These are phyloP conservation scores for Strix aluco DNA, from an alignment of 2,113 vertebrate species.

Conservation along the genomic window DNA sequence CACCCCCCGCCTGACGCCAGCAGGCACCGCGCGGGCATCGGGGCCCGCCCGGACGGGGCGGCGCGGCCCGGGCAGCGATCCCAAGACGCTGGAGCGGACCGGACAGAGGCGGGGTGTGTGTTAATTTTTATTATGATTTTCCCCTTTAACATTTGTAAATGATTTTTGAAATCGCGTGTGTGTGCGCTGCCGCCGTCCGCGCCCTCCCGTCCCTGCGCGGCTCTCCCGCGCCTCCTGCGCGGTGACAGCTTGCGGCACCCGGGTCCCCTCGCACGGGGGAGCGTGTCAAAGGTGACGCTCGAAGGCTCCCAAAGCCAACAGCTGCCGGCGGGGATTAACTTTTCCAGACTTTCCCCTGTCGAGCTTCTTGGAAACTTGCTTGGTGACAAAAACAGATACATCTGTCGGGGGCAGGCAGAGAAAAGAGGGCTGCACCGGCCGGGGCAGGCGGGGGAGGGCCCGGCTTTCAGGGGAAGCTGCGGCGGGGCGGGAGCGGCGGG, in stretches of 20 bases:
- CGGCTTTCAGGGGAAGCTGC: background rate
- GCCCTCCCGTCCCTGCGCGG: background rate
- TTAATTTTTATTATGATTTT: background rate
- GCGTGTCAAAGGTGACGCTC: conserved; percentile 92
- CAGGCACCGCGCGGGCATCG: background rate
- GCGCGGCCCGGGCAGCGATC: background rate
- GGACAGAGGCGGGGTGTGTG: too few species aligned
- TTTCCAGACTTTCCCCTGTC: conserved; percentile 83
- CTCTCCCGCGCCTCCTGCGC: conserved; percentile 52
- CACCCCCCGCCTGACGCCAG: background rate
- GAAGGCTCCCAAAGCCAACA: conserved; percentile 88
- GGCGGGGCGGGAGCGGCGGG: background rate
- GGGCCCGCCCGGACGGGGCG: background rate
- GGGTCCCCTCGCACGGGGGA: conserved; percentile 75
- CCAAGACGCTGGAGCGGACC: rapidly evolving
- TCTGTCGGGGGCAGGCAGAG: conserved; percentile 77
- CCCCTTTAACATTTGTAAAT: background rate
- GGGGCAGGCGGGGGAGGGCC: conserved; percentile 9
- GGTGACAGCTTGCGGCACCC: conserved; percentile 85
- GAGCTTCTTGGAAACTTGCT: conserved; percentile 78
- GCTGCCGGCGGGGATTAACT: conserved; percentile 88
- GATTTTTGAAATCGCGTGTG: background rate
- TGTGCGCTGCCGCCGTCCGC: background rate
- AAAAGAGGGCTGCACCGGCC: conserved; percentile 52
- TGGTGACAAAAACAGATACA: conserved; percentile 75